Conservation (phyloP, 2,888 invertebrate genomes). For the Blastobasis lacticolella region DNA sequence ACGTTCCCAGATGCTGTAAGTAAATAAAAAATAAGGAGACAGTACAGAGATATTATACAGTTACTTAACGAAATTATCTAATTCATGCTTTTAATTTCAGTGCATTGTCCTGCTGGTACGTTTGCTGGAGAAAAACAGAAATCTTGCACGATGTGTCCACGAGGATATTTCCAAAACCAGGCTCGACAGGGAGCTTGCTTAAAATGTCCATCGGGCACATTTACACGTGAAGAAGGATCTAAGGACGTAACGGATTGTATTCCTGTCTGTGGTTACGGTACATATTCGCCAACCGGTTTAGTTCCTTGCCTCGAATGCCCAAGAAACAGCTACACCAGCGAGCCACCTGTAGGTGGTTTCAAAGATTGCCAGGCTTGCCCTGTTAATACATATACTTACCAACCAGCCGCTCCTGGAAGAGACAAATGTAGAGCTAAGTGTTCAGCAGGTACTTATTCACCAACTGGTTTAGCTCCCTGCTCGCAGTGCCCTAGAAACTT, state of each 20-base stretch:
- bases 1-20: constrained; percentile 93
- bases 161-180: constrained; percentile 94
- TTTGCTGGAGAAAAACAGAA: constrained; percentile 93
- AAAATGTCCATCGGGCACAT: constrained; percentile 93
- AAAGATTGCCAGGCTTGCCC: constrained; percentile 96
- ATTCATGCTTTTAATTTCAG: constrained; percentile 58
- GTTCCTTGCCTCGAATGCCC: constrained; percentile 96
- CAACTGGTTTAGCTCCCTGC: constrained; percentile 94
- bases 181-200: constrained; percentile 92
- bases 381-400: constrained; percentile 90
- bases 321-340: constrained; percentile 89
- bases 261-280: constrained; percentile 96
- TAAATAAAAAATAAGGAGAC: constrained; percentile 22
- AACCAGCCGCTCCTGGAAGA: constrained; percentile 89
- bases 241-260: constrained; percentile 90
- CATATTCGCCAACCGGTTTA: constrained; percentile 94
- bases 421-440: constrained; percentile 92
- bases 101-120: constrained; percentile 98
- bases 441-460: constrained; percentile 90
- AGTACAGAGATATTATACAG: too few relatives aligned
- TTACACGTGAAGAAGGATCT: constrained; percentile 92
- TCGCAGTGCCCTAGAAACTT: constrained; percentile 93
- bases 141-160: constrained; percentile 91
- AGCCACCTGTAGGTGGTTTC: constrained; percentile 92
- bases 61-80: too few relatives aligned